Base-by-base conservation (phyloP, 2,797 vertebrate species). In the Austrolebias charrua region DNA sequence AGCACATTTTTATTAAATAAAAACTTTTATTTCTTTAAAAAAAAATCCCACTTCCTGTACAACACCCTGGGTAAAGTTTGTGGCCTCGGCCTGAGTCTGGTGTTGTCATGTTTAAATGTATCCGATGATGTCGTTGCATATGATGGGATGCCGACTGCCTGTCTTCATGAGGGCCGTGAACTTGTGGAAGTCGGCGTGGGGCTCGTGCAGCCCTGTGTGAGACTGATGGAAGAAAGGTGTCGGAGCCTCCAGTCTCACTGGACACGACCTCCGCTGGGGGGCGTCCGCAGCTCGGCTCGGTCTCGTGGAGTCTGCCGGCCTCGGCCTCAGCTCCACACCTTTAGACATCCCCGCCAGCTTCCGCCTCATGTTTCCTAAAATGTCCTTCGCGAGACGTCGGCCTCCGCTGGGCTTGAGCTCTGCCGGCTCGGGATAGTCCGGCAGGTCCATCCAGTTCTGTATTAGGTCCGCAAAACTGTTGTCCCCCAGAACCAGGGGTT, bases 361-460 rank as follows among this genome's bases (percentile, higher is more conserved):
- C 63, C 94, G 93, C 29, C 95, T 92, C 89, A 99, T 91, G 75
- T 95, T 96, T 48, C 94, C 92, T 73, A 98, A 80, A 85, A 98
- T 96, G 76, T 96, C 95, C 69, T 95, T 97, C 60, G 94, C 93
- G 20, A 96, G 86, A 60, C 93, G 91, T 4, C 95, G 93, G 4
- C 93, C 91, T 14, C 79, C 69, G 0, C 79, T 89, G 0, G 90
- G 85, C 72, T 86, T 91, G 11, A 90, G 78, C 47, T 86, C 76
- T 0, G 84, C 77, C 5, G 91, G 86, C 44, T 98, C 96, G 0
- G 94, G 86, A 5, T 89, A 92, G 58, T 99, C 96, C 0, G 97
- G 96, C 56, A 98, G 90, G 86, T 98, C 97, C 97, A 99, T 98
- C 97, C 97, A 99, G 82, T 99, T 98, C 87, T 98, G 95, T 60